Percentiles rank a stretch among this genome's conserved stretches.
Conservation (phyloP, 1,140 invertebrate species). For the Hycleus cichorii region DNA sequence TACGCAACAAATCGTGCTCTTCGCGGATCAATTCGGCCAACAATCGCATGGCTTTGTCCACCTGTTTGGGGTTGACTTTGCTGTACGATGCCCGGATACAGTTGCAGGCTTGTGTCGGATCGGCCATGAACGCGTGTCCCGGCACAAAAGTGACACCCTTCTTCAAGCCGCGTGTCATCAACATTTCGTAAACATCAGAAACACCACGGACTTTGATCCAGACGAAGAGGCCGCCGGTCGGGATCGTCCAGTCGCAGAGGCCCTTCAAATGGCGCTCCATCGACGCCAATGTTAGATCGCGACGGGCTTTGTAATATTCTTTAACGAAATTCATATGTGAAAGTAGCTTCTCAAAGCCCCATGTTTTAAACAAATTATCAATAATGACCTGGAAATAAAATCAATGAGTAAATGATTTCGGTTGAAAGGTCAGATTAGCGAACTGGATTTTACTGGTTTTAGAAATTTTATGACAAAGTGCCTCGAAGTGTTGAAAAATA, state of each 20-base stretch:
- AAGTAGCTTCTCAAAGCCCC: conserved; percentile 54
- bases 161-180: conserved; percentile 53
- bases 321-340: conserved; percentile 53
- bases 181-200: conserved; percentile 63
- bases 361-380: conserved; percentile 52
- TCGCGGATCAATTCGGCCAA: conserved; percentile 43
- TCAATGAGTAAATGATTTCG: conserved; percentile 4
- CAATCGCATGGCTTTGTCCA: conserved; percentile 46
- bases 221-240: conserved; percentile 67
- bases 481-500: too few species aligned
- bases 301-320: conserved; percentile 55
- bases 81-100: conserved; percentile 64
- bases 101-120: conserved; percentile 50
- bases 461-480: not conserved
- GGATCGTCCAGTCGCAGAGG: conserved; percentile 58
- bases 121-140: conserved; percentile 59
- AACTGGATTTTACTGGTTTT: conserved; percentile 7
- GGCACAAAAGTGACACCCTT: conserved; percentile 60
- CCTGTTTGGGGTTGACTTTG: conserved; percentile 53
- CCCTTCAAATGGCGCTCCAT: conserved; percentile 57
- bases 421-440: conserved; percentile 4
- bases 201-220: conserved; percentile 65
- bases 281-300: conserved; percentile 54
- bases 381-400: conserved; percentile 52
- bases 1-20: conserved; percentile 40